These are phyloP conservation scores for Pseudococcus jackbeardsleyi DNA, from an alignment of 2,888 invertebrate species.

Conservation along the genomic window DNA sequence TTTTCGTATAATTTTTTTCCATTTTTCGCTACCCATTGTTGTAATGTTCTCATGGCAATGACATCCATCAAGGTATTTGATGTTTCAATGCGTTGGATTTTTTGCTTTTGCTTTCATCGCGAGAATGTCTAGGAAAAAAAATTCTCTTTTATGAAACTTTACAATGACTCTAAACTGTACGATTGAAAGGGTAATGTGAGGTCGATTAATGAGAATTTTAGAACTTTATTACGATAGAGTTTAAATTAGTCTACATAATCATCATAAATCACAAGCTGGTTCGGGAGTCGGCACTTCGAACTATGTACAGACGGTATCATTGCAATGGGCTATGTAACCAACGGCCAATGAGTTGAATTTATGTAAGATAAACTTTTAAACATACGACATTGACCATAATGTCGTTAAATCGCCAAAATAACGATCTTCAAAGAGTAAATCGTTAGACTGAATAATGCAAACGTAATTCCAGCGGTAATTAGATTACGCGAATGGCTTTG, in stretches of 20 bases:
- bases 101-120: not conserved
- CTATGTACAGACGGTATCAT: not conserved
- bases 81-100: not conserved
- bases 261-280: not conserved
- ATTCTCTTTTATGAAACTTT: not conserved
- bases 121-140: not conserved
- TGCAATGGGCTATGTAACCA: not conserved
- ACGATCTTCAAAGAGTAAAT: slow-evolving; percentile 34
- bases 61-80: not conserved
- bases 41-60: slow-evolving; percentile 5
- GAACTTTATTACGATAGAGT: slow-evolving; percentile 6
- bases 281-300: not conserved
- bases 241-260: not conserved
- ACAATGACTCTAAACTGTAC: not conserved
- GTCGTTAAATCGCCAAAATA: slow-evolving; percentile 33
- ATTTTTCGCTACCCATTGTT: not conserved
- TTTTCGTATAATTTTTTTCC: not conserved
- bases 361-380: slow-evolving; percentile 8
- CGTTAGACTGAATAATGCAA: slow-evolving; percentile 6
- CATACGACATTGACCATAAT: slow-evolving; percentile 23
- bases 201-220: slow-evolving; percentile 6
- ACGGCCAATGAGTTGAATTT: slow-evolving; percentile 1
- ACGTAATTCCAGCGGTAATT: slow-evolving; percentile 1
- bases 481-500: not conserved
- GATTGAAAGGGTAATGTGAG: not conserved